Percentiles rank a stretch among this genome's conserved stretches.
phyloP scores from a whole-genome alignment of 1,140 invertebrate species.

The fruit fly (Drosophila melanogaster) region Release_6_plus_ISO1_MT NT_033777.3:10369001-10369500 shows the following conservation, averaged over 20 bases:
- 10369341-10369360: neutral
- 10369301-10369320: constrained; percentile 2
- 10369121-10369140: neutral
- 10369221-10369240: constrained; percentile 30
- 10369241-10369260: constrained; percentile 30
- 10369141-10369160: neutral
- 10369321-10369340: constrained; percentile 3
- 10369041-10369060: neutral
- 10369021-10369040: constrained; percentile 1
- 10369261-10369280: constrained; percentile 17
- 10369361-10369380: neutral
- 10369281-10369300: constrained; percentile 3
- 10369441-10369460: too few relatives aligned
- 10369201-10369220: constrained; percentile 39
- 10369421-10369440: too few relatives aligned
- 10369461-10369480: too few relatives aligned
- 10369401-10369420: too few relatives aligned
- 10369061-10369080: too few relatives aligned
- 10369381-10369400: too few relatives aligned
- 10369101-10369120: constrained; percentile 24
- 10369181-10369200: constrained; percentile 44
- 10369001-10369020: constrained; percentile 44
- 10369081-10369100: neutral
- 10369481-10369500: too few relatives aligned
- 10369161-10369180: constrained; percentile 24